Base-by-base conservation (phyloP, 1,140 invertebrate species). In the Drosophila rufa region DNA sequence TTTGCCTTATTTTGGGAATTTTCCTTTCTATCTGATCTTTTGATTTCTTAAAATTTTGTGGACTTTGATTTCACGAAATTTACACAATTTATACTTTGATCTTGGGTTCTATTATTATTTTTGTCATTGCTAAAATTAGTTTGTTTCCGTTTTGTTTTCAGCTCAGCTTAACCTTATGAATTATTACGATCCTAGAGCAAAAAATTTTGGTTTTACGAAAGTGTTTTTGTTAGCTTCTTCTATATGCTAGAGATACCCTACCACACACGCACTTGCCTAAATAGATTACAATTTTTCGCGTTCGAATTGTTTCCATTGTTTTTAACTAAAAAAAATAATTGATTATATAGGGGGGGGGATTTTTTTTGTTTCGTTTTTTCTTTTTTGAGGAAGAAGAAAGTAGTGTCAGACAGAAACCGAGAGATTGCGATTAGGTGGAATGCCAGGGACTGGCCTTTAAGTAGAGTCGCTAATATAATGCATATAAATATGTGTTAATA, bases 201-300 rank as follows among this genome's bases (percentile, higher is more conserved):
- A 65, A 77, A 77, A 77, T 77, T 77, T 77, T 77, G 75, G 75
- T 77, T 77, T 75, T 77, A 42, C 74, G 74, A 68, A 77, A 77
- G 58, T 75, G 27, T 57, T 57, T 48, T 64, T 74, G 53, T 64
- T 48, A 71, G 66, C 50, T 71, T 71, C 47, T 74, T 75, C 43
- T 75, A 75, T 56, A 76, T 40, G 47, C 74, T 76, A 76, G 70
- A 76, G 38, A 67, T 58, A 76, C 75, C 75, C 75, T 77, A 77
- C 74, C 74, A 56, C 53, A 25, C 22, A 36, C 33, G 33, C 53
- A 77, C 75, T 77, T 77, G 73, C 75, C 75, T 77, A 77, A 75
- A 74, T 68, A 68, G 38, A 53, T 77, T 77, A 77, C 75, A 77
- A 58, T 77, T 60, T 47, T 36, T 45, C 19, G 19, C 19, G 19